phyloP scores from a whole-genome alignment of 2,888 invertebrate genomes.

The Patella depressa region DNA sequence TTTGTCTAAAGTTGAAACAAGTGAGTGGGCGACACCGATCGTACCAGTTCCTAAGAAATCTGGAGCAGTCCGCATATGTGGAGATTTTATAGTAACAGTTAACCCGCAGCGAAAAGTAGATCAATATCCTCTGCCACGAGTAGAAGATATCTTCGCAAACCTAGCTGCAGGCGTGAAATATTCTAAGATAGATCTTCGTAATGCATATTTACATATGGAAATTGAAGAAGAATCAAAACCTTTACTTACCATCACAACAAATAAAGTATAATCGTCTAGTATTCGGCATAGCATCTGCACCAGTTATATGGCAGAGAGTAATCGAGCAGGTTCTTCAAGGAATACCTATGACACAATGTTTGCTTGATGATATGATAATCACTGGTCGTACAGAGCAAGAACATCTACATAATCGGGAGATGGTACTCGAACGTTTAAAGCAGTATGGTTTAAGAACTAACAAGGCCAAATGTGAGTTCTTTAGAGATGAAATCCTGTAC shows the following conservation, averaged over 20 bases:
- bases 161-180: slow-evolving; percentile 37
- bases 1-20: slow-evolving; percentile 17
- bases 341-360: slow-evolving; percentile 26
- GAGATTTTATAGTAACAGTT: slow-evolving; percentile 49
- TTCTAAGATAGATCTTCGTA: slow-evolving; percentile 32
- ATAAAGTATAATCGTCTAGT: slow-evolving; percentile 36
- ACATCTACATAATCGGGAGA: slow-evolving; percentile 23
- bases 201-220: slow-evolving; percentile 30
- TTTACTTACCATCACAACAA: slow-evolving; percentile 40
- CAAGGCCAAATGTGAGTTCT: slow-evolving; percentile 23
- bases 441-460: slow-evolving; percentile 24
- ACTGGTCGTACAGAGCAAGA: slow-evolving; percentile 26
- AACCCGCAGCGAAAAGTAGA: slow-evolving; percentile 52
- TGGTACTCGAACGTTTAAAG: slow-evolving; percentile 26
- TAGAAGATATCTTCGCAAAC: slow-evolving; percentile 48
- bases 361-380: slow-evolving; percentile 20
- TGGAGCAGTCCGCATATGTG: slow-evolving; percentile 42
- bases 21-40: slow-evolving; percentile 38
- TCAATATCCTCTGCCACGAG: slow-evolving; percentile 48
- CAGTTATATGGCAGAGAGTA: slow-evolving; percentile 40
- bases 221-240: slow-evolving; percentile 31
- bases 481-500: slow-evolving; percentile 23
- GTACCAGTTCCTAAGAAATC: slow-evolving; percentile 30
- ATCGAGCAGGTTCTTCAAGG: slow-evolving; percentile 37
- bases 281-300: slow-evolving; percentile 38